Evolutionary conservation across 92 coral and sea anemone species (phyloP).

Genomic region (Bergia puertoricense): DNA sequence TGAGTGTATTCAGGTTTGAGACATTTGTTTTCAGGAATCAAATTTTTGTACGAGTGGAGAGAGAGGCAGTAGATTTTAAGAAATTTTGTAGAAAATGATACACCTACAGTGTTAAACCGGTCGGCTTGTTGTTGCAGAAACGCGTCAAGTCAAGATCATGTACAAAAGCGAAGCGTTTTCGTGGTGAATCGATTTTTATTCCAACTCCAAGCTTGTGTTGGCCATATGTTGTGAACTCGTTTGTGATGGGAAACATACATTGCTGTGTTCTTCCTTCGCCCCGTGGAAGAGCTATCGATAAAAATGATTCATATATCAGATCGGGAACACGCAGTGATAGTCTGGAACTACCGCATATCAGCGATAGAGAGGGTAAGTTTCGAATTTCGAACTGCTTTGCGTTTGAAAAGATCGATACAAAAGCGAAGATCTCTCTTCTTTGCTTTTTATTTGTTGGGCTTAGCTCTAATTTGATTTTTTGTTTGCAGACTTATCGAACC

Average conservation of each 20-base stretch:
- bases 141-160: constrained; percentile 9
- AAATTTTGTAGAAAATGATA: constrained; percentile 4
- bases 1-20: constrained; percentile 14
- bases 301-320: constrained; percentile 80
- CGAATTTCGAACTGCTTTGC: neutral
- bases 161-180: neutral
- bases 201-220: constrained; percentile 15
- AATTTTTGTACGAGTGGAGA: neutral
- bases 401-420: neutral
- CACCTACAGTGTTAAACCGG: neutral
- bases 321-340: constrained; percentile 69
- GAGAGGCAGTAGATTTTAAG: neutral
- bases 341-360: constrained; percentile 94
- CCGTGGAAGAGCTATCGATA: constrained; percentile 73
- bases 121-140: neutral
- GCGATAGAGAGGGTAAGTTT: constrained; percentile 94
- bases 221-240: constrained; percentile 39
- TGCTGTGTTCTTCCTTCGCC: constrained; percentile 97
- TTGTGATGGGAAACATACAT: constrained; percentile 90
- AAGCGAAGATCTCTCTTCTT: neutral
- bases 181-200: constrained; percentile 4
- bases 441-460: neutral
- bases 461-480: constrained; percentile 23
- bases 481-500: constrained; percentile 89
- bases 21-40: neutral